A percentile compares a stretch with the other conserved stretches of the same genome.
These are phyloP conservation scores for Tenualosa ilisha DNA, from an alignment of 2,797 vertebrate species.

Conservation along the genomic window DNA sequence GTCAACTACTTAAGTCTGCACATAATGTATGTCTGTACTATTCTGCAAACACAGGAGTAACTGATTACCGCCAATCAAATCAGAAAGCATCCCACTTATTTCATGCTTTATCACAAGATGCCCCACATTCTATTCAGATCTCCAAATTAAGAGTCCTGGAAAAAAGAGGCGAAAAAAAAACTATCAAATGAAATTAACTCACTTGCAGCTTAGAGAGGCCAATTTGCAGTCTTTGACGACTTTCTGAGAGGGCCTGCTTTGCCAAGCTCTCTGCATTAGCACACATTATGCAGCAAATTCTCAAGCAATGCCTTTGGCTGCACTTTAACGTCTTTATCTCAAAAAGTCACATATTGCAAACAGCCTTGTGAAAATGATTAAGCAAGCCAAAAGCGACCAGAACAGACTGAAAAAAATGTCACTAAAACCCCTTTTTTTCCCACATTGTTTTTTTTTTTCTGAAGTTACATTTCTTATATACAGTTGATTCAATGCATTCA, in stretches of 20 bases:
- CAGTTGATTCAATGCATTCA: too few species aligned
- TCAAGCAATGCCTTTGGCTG: not conserved
- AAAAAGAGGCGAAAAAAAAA: not conserved
- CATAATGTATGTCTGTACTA: not conserved
- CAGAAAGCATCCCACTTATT: not conserved
- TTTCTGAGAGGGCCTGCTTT: conserved; percentile 15
- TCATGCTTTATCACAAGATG: not conserved
- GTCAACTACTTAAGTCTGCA: not conserved
- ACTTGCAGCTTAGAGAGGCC: not conserved
- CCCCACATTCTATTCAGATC: not conserved
- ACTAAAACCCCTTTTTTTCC: not conserved
- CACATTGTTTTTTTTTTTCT: too few species aligned
- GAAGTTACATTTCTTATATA: not conserved
- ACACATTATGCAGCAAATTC: conserved; percentile 5
- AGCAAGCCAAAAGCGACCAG: not conserved
- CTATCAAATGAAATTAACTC: not conserved
- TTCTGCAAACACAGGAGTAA: not conserved
- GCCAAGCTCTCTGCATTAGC: not conserved
- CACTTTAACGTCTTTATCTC: not conserved
- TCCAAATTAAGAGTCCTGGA: not conserved
- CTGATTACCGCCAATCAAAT: not conserved
- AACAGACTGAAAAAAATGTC: not conserved
- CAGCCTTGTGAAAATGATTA: conserved; percentile 7
- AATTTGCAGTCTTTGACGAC: not conserved
- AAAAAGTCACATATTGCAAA: conserved; percentile 3